Evolutionary conservation across 2,888 invertebrate genomes (phyloP).

Genomic region (Scaptodrosophila latifasciaeformis): DNA sequence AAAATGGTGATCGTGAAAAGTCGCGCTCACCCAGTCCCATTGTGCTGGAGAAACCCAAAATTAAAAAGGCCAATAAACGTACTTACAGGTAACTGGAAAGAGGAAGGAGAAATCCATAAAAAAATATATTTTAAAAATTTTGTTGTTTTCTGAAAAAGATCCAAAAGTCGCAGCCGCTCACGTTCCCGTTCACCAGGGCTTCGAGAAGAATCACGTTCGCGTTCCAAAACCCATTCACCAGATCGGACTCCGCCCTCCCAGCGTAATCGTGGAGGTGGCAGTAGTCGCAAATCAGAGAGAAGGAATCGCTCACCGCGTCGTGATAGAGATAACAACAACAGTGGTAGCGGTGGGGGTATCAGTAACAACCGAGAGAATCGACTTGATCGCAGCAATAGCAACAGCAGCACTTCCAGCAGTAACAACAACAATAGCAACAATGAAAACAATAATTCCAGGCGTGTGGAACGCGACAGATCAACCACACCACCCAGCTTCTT

Average conservation of each 20-base stretch:
- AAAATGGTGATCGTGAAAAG: conserved; percentile 81
- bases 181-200: conserved; percentile 76
- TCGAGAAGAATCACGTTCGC: conserved; percentile 75
- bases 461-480: conserved; percentile 76
- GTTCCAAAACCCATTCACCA: conserved; percentile 75
- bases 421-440: conserved; percentile 70
- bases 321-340: conserved; percentile 58
- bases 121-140: too few relatives aligned
- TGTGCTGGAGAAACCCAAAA: conserved; percentile 81
- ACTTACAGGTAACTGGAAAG: conserved; percentile 87
- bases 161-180: conserved; percentile 77
- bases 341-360: conserved; percentile 70
- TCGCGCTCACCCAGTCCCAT: conserved; percentile 89
- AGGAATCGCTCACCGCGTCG: conserved; percentile 75
- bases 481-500: conserved; percentile 83
- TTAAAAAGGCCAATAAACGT: conserved; percentile 75
- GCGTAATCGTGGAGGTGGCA: conserved; percentile 51
- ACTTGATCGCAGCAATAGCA: conserved; percentile 64
- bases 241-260: conserved; percentile 41
- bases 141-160: too few relatives aligned
- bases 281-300: conserved; percentile 41
- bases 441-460: conserved; percentile 51
- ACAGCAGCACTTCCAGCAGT: conserved; percentile 46
- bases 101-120: conserved; percentile 13
- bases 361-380: conserved; percentile 67